These are phyloP conservation scores for Pinna nobilis DNA, from an alignment of 1,140 invertebrate species.

Conservation along the genomic window DNA sequence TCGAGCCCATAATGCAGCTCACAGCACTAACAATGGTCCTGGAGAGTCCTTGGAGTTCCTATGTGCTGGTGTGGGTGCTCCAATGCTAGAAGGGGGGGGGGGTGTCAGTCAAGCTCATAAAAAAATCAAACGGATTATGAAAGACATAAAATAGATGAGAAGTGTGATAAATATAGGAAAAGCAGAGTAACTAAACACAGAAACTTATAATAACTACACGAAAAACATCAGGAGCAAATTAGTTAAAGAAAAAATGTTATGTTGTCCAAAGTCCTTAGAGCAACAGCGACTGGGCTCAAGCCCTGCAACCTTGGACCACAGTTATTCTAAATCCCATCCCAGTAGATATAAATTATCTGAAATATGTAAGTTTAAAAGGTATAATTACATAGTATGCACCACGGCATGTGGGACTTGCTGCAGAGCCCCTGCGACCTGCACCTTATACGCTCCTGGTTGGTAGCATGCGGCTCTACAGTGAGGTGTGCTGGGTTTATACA, in stretches of 20 bases:
- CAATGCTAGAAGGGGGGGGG: not conserved
- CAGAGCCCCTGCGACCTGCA: not conserved
- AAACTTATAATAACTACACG: not conserved
- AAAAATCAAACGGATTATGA: not conserved
- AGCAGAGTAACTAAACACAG: not conserved
- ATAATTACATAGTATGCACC: not conserved
- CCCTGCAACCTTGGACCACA: not conserved
- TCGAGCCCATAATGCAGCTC: constrained; percentile 11
- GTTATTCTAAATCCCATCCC: not conserved
- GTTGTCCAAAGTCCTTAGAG: not conserved
- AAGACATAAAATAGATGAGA: not conserved
- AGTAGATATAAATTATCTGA: too few relatives aligned
- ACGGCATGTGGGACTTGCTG: not conserved
- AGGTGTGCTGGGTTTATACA: not conserved
- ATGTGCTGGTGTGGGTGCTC: not conserved
- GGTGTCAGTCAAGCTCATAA: not conserved
- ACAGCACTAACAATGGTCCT: constrained; percentile 16
- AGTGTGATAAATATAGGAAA: not conserved
- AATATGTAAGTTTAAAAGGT: too few relatives aligned
- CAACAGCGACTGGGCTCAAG: not conserved
- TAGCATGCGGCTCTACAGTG: not conserved
- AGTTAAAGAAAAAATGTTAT: not conserved
- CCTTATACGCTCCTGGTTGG: not conserved
- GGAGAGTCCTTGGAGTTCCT: not conserved
- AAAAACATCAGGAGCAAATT: not conserved